Evolutionary conservation across 2,888 invertebrate species (phyloP).

Genomic region (Nemoura dubitans): DNA sequence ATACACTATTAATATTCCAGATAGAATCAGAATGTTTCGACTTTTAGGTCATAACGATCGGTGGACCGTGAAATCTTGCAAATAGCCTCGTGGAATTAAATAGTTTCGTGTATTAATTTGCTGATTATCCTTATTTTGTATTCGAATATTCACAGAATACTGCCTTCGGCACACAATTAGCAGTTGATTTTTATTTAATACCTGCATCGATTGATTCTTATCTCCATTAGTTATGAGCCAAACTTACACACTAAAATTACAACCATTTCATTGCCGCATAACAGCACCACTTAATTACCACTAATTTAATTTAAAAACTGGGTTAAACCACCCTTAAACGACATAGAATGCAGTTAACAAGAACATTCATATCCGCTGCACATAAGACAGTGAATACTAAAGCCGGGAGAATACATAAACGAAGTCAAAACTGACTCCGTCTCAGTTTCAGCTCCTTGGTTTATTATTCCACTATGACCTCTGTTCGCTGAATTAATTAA

Average conservation of each 20-base stretch:
- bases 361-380: neutral
- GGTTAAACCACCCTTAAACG: neutral
- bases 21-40: constrained; percentile 12
- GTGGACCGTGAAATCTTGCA: neutral
- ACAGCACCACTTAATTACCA: neutral
- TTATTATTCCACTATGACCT: constrained; percentile 42
- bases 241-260: neutral
- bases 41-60: neutral
- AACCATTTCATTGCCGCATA: neutral
- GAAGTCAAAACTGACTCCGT: neutral
- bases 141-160: neutral
- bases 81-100: neutral
- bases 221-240: neutral
- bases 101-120: neutral
- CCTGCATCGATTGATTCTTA: neutral
- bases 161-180: neutral
- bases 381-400: neutral
- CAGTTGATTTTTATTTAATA: neutral
- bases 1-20: neutral
- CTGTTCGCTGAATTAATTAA: constrained; percentile 22
- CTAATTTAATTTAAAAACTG: neutral
- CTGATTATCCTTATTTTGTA: neutral
- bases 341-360: neutral
- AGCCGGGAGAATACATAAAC: neutral
- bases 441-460: neutral